Evolutionary conservation across 1,140 invertebrate species (phyloP).

Genomic region (Polyergus mexicanus): DNA sequence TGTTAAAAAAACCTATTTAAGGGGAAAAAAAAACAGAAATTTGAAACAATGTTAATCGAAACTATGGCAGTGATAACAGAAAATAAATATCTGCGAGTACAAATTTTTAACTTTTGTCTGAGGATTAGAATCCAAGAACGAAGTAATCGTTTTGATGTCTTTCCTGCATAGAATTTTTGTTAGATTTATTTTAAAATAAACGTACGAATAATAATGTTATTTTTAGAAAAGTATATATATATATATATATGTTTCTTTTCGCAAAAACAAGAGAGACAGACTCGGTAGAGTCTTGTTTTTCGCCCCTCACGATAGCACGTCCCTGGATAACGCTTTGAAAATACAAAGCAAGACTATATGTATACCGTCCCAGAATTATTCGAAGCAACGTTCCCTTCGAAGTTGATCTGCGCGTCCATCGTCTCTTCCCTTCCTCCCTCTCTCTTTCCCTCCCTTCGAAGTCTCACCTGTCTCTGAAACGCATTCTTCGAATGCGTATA

Average conservation of each 20-base stretch:
- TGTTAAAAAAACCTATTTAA: too few species aligned
- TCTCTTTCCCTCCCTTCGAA: not conserved
- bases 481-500: conserved; percentile 9
- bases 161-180: not conserved
- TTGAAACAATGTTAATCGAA: too few species aligned
- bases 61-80: too few species aligned
- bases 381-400: conserved; percentile 51
- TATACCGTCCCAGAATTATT: conserved; percentile 48
- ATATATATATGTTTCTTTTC: not conserved
- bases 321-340: conserved; percentile 41
- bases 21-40: too few species aligned
- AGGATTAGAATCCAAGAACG: too few species aligned
- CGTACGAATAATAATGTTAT: not conserved
- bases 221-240: not conserved
- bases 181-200: not conserved
- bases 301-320: not conserved
- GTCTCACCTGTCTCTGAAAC: conserved; percentile 55
- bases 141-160: too few species aligned
- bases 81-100: too few species aligned
- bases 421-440: not conserved
- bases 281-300: not conserved
- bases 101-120: too few species aligned
- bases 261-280: not conserved
- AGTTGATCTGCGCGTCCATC: conserved; percentile 33
- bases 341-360: conserved; percentile 52